Evolutionary conservation across 2,797 vertebrate species (phyloP).

Genomic region (Cynopterus sphinx): DNA sequence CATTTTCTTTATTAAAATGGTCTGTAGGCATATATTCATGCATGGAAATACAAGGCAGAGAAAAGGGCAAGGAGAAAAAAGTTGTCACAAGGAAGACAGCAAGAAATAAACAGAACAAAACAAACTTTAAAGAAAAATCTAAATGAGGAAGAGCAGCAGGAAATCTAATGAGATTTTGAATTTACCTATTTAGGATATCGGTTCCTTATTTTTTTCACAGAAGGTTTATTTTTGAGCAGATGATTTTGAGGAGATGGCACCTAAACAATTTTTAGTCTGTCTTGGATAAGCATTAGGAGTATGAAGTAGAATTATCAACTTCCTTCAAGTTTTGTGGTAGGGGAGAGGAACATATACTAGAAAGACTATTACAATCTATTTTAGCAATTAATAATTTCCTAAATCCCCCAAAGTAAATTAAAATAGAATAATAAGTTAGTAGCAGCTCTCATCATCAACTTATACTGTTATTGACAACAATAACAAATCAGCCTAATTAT

Average conservation of each 20-base stretch:
- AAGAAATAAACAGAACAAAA: conserved; percentile 12
- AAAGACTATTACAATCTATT: conserved; percentile 1
- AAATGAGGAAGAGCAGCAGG: background rate
- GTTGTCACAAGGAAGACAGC: background rate
- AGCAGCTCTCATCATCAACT: background rate
- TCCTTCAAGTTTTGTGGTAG: background rate
- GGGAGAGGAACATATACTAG: background rate
- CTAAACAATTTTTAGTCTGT: background rate
- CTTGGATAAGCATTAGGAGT: background rate
- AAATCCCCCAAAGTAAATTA: conserved; percentile 16
- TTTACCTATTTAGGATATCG: background rate
- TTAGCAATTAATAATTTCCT: conserved; percentile 38
- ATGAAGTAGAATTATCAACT: background rate
- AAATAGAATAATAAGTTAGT: background rate
- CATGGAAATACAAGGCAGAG: background rate
- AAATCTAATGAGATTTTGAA: background rate
- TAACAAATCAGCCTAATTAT: background rate
- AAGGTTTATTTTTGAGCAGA: background rate
- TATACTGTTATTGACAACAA: background rate
- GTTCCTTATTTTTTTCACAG: background rate
- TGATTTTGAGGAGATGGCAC: background rate
- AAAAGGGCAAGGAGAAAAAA: background rate
- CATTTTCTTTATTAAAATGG: conserved; percentile 24
- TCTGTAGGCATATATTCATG: background rate
- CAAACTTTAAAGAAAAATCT: background rate